Evolutionary conservation across 2,888 invertebrate genomes (phyloP).

Genomic region (Arenicola marina): DNA sequence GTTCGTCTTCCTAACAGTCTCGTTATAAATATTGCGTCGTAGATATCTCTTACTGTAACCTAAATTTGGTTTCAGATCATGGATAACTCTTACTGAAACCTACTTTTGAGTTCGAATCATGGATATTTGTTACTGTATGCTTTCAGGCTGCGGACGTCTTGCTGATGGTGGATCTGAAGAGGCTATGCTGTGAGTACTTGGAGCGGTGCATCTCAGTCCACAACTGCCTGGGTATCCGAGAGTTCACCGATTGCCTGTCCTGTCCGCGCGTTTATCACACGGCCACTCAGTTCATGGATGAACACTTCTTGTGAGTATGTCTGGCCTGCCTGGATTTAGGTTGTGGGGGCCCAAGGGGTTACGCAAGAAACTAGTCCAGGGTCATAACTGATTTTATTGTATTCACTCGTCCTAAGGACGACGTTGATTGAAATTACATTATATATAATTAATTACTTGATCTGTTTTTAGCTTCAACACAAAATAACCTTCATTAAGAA

Average conservation of each 20-base stretch:
- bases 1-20: too few relatives aligned
- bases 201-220: conserved; percentile 44
- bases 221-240: conserved; percentile 86
- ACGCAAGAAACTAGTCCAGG: too few relatives aligned
- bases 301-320: conserved; percentile 59
- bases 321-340: too few relatives aligned
- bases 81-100: not conserved
- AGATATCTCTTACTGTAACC: not conserved
- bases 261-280: conserved; percentile 45
- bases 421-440: too few relatives aligned
- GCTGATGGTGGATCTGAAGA: conserved; percentile 45
- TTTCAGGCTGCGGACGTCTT: conserved; percentile 49
- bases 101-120: too few relatives aligned
- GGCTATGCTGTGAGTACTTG: conserved; percentile 48
- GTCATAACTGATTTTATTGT: too few relatives aligned
- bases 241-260: conserved; percentile 75
- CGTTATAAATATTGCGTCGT: not conserved
- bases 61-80: not conserved
- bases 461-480: too few relatives aligned
- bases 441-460: too few relatives aligned
- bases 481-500: too few relatives aligned
- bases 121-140: not conserved
- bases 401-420: too few relatives aligned
- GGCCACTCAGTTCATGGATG: conserved; percentile 51
- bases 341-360: too few relatives aligned